Evolutionary conservation across 1,140 invertebrate species (phyloP).

Genomic region (Glossosoma conforme): DNA sequence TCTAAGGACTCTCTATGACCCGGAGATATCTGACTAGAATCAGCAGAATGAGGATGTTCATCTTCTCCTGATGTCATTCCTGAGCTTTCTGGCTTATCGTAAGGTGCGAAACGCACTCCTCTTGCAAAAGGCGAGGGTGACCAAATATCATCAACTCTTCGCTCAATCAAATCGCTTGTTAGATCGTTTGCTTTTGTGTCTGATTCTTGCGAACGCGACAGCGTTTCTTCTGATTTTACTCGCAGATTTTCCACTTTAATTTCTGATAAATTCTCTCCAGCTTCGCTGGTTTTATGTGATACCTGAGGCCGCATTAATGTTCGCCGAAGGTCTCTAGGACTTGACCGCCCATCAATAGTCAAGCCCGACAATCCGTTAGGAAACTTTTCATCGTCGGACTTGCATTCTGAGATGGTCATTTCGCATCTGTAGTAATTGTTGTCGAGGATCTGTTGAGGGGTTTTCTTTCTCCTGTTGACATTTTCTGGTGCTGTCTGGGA

Average conservation of each 20-base stretch:
- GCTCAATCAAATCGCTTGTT: too few species aligned
- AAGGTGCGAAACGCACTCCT: too few species aligned
- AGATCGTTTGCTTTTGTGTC: too few species aligned
- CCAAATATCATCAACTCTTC: too few species aligned
- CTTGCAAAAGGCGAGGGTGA: too few species aligned
- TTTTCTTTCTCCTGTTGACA: slow-evolving; percentile 24
- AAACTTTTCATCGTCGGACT: too few species aligned
- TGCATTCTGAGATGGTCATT: too few species aligned
- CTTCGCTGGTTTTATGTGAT: neutral
- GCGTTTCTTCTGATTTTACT: slow-evolving; percentile 14
- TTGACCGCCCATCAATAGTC: neutral
- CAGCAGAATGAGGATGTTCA: too few species aligned
- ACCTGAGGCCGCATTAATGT: slow-evolving; percentile 3
- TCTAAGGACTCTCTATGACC: too few species aligned
- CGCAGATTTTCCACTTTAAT: slow-evolving; percentile 9
- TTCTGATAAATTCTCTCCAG: slow-evolving; percentile 9
- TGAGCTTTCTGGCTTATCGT: too few species aligned
- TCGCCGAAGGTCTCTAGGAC: slow-evolving; percentile 22
- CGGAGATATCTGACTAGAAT: too few species aligned
- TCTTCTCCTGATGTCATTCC: too few species aligned
- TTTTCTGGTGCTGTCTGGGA: slow-evolving; percentile 12
- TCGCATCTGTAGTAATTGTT: slow-evolving; percentile 8
- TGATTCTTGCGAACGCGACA: slow-evolving; percentile 17
- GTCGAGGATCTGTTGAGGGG: slow-evolving; percentile 25
- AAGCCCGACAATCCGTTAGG: neutral